Evolutionary conservation across 2,113 vertebrate species (phyloP).

Genomic region (Carassius gibelio): DNA sequence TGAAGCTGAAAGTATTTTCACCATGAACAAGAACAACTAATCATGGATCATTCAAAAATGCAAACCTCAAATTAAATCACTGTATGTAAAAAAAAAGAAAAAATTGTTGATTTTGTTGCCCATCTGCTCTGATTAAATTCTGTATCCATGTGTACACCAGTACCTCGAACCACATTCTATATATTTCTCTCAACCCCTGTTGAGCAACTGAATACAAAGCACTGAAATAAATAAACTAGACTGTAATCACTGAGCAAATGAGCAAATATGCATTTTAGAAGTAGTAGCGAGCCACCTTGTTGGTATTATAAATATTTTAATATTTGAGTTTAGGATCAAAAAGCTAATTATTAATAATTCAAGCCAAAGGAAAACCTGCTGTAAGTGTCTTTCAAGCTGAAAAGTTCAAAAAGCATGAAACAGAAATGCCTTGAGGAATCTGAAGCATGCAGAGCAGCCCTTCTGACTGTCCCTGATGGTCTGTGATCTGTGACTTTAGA

Average conservation of each 20-base stretch:
- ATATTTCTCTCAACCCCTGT: neutral
- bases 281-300: conserved; percentile 69
- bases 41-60: neutral
- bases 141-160: neutral
- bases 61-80: neutral
- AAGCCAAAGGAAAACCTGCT: neutral
- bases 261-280: conserved; percentile 8
- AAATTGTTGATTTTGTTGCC: neutral
- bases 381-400: neutral
- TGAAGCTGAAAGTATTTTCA: neutral
- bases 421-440: conserved; percentile 30
- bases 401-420: neutral
- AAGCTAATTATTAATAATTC: neutral
- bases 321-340: neutral
- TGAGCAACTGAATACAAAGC: neutral
- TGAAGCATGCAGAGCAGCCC: conserved; percentile 20
- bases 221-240: too few species aligned
- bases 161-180: neutral
- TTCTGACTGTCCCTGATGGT: neutral
- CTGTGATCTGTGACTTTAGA: neutral
- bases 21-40: neutral
- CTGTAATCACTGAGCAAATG: neutral
- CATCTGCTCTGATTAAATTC: neutral
- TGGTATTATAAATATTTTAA: conserved; percentile 53
- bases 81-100: neutral